phyloP scores from a whole-genome alignment of 2,113 vertebrate species.

The Labrus mixtus region DNA sequence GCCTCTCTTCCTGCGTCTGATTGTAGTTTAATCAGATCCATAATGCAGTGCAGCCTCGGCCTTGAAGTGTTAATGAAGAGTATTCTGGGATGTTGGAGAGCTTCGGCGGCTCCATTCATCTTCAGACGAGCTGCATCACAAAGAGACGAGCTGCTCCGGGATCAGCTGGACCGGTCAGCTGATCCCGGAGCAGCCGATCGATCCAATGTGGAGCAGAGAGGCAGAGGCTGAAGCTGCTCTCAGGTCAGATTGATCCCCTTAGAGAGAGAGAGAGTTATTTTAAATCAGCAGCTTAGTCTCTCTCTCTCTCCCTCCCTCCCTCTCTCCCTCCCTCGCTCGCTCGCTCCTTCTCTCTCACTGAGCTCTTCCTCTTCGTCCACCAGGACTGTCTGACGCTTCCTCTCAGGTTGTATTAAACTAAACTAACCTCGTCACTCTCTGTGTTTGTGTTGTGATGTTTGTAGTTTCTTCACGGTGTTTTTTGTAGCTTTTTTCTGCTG shows the following conservation, averaged over 20 bases:
- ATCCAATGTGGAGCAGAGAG: not conserved
- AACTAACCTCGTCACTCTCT: not conserved
- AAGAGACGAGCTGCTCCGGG: slow-evolving; percentile 19
- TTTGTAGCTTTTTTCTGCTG: not conserved
- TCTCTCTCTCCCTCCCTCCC: not conserved
- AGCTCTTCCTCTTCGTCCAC: slow-evolving; percentile 16
- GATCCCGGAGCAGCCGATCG: slow-evolving; percentile 19
- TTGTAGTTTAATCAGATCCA: slow-evolving; percentile 56
- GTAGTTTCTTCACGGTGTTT: not conserved
- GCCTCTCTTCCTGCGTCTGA: slow-evolving; percentile 17
- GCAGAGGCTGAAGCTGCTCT: not conserved
- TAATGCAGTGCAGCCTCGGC: slow-evolving; percentile 69
- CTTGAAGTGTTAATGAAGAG: slow-evolving; percentile 83
- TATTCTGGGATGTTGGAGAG: slow-evolving; percentile 66
- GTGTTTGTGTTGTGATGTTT: not conserved
- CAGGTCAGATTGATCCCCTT: slow-evolving; percentile 23
- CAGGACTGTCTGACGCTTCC: slow-evolving; percentile 30
- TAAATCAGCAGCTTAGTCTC: slow-evolving; percentile 45
- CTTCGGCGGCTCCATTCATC: slow-evolving; percentile 62
- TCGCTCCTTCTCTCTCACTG: slow-evolving; percentile 36
- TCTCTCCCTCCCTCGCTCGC: not conserved
- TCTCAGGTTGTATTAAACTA: slow-evolving; percentile 72
- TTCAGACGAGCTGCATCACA: slow-evolving; percentile 18
- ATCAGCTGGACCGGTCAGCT: not conserved
- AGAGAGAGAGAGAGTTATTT: slow-evolving; percentile 39